Conservation (phyloP, 2,888 invertebrate genomes). For the Perdita meconis region DNA sequence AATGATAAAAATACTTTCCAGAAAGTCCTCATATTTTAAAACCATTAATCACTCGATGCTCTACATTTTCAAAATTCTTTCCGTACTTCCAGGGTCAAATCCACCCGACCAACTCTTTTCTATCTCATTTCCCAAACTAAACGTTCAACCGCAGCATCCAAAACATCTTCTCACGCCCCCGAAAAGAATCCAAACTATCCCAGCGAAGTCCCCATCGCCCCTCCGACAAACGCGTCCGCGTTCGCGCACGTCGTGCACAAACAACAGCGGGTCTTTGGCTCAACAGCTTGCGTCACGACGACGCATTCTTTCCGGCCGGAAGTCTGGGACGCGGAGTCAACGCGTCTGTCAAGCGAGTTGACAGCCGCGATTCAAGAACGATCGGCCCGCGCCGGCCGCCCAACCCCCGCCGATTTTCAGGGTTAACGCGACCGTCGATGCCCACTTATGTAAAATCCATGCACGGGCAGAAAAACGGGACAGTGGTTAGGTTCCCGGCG, state of each 20-base stretch:
- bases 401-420: conserved; percentile 45
- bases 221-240: not conserved
- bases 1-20: no score
- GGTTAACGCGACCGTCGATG: conserved; percentile 66
- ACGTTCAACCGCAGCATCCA: no score
- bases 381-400: conserved; percentile 10
- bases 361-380: conserved; percentile 54
- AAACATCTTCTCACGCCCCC: no score
- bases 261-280: conserved; percentile 66
- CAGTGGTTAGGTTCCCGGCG: no score
- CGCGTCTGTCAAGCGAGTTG: conserved; percentile 56
- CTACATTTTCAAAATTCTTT: no score
- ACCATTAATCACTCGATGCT: no score
- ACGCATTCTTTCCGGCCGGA: conserved; percentile 61
- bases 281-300: conserved; percentile 45
- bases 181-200: conserved; percentile 7
- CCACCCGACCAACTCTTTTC: no score
- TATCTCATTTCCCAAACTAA: no score
- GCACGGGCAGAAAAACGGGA: conserved; percentile 74
- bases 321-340: conserved; percentile 52
- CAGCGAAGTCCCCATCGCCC: not conserved
- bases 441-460: conserved; percentile 69
- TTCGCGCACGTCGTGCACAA: conserved; percentile 13
- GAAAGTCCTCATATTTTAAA: no score
- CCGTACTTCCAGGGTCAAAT: no score